These are phyloP conservation scores for Siniperca chuatsi DNA, from an alignment of 2,113 vertebrate genomes.

Conservation along the genomic window DNA sequence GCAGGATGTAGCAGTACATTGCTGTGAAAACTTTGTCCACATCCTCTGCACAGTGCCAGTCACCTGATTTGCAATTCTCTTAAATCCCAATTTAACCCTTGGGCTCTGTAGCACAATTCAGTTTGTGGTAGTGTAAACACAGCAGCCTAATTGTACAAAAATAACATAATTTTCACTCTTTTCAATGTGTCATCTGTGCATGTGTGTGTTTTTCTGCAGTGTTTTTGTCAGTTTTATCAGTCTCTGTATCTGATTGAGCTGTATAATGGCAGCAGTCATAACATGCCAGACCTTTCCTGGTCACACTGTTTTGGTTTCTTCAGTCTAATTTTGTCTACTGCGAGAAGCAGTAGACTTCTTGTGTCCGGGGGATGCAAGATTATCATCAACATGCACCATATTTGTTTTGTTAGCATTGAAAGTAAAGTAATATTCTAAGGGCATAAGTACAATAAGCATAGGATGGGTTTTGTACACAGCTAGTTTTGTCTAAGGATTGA, in stretches of 20 bases:
- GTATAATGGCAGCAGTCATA: slow-evolving; percentile 84
- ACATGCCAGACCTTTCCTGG: slow-evolving; percentile 85
- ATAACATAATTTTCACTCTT: slow-evolving; percentile 40
- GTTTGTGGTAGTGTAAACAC: slow-evolving; percentile 44
- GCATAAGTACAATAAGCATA: slow-evolving; percentile 63
- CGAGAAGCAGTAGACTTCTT: slow-evolving; percentile 58
- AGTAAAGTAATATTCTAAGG: slow-evolving; percentile 77
- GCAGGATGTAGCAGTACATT: slow-evolving; percentile 15
- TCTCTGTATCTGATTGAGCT: slow-evolving; percentile 79
- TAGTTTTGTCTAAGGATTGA: slow-evolving; percentile 66
- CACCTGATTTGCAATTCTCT: slow-evolving; percentile 40
- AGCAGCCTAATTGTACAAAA: slow-evolving; percentile 47
- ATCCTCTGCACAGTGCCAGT: slow-evolving; percentile 22
- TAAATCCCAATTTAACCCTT: slow-evolving; percentile 34
- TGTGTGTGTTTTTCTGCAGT: slow-evolving; percentile 72
- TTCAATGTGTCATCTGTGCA: slow-evolving; percentile 64
- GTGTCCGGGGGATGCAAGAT: slow-evolving; percentile 79
- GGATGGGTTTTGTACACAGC: slow-evolving; percentile 59
- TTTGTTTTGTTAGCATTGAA: slow-evolving; percentile 80
- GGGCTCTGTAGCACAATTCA: slow-evolving; percentile 19
- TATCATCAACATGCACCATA: slow-evolving; percentile 72
- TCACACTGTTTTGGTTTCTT: slow-evolving; percentile 80
- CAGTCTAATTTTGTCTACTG: slow-evolving; percentile 61
- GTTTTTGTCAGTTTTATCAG: slow-evolving; percentile 80
- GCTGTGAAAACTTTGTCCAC: slow-evolving; percentile 45